phyloP scores from a whole-genome alignment of 2,888 invertebrate genomes.

The Acheta domesticus region DNA sequence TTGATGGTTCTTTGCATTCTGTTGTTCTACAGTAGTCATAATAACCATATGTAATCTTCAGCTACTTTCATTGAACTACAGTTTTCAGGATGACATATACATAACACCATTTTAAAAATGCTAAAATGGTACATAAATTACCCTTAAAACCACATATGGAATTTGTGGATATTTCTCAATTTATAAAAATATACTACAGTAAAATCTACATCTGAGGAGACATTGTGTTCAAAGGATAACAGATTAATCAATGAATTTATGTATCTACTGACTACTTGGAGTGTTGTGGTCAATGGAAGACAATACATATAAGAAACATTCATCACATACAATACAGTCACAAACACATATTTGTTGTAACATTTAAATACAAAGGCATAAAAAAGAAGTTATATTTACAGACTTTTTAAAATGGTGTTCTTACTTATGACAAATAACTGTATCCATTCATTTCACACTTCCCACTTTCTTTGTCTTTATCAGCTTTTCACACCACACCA shows the following conservation, averaged over 20 bases:
- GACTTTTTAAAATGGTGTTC: slow-evolving; percentile 4
- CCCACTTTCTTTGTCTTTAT: background rate
- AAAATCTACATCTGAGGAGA: no score
- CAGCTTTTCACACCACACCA: background rate
- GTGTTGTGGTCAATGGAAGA: background rate
- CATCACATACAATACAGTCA: background rate
- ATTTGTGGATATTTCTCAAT: background rate
- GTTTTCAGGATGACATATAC: background rate
- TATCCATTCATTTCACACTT: background rate
- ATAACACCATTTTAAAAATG: background rate
- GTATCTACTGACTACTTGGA: background rate
- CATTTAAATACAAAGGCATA: background rate
- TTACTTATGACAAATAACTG: background rate
- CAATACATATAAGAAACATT: background rate
- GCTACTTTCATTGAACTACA: background rate
- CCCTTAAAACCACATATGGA: background rate
- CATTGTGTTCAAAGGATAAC: no score
- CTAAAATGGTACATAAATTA: background rate
- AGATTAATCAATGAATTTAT: no score
- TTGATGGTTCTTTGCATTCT: no score
- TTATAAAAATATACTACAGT: background rate
- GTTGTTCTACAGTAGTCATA: background rate
- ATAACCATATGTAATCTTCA: background rate
- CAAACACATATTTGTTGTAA: background rate
- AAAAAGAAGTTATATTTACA: slow-evolving; percentile 1